Evolutionary conservation across 1,140 invertebrate genomes (phyloP).

Genomic region (Triops cancriformis): DNA sequence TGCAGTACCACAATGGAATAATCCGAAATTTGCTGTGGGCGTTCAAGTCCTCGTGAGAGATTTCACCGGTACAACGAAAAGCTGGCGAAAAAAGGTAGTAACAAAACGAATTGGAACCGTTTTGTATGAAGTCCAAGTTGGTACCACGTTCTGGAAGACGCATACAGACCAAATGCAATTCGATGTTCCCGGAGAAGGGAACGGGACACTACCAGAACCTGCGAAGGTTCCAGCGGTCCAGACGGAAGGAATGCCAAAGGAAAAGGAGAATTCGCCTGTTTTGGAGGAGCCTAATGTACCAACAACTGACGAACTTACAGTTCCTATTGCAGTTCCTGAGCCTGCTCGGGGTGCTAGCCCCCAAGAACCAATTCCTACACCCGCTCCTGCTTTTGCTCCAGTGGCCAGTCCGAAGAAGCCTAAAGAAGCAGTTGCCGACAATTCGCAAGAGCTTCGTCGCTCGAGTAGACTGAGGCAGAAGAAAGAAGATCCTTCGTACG

Average conservation of each 20-base stretch:
- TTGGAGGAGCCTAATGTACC: no score
- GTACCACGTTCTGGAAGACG: background rate
- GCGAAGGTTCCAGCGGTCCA: background rate
- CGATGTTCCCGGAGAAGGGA: background rate
- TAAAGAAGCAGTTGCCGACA: no score
- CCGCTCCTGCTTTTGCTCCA: no score
- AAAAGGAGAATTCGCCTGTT: background rate
- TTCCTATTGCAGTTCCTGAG: no score
- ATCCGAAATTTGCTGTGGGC: background rate
- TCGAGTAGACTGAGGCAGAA: no score
- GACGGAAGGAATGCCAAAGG: background rate
- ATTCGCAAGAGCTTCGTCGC: no score
- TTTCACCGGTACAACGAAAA: background rate
- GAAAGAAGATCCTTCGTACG: background rate
- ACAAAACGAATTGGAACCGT: background rate
- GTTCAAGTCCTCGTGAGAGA: background rate
- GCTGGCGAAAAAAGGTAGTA: background rate
- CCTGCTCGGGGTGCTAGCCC: no score
- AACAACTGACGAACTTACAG: no score
- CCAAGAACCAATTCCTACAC: no score
- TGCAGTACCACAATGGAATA: background rate
- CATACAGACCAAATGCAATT: conserved; percentile 19
- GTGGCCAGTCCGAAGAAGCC: no score
- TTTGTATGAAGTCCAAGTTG: conserved; percentile 11
- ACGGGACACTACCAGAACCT: background rate